Percentiles rank a stretch among this genome's conserved stretches.
phyloP scores from a whole-genome alignment of 2,888 invertebrate genomes.

The Nephrotoma appendiculata region DNA sequence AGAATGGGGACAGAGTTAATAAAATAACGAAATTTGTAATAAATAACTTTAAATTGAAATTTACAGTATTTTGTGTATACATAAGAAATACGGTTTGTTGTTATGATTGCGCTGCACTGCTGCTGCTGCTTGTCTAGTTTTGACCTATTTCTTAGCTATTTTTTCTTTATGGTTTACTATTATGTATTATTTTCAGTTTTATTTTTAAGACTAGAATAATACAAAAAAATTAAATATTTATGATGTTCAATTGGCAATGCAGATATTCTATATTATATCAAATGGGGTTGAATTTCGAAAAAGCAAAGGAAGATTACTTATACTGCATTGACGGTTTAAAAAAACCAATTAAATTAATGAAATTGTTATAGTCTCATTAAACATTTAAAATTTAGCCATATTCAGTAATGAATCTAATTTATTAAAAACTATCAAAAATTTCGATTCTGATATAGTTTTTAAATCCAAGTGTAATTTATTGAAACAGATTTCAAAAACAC shows the following conservation, averaged over 20 bases:
- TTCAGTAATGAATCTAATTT: too few relatives aligned
- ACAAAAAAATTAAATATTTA: not conserved
- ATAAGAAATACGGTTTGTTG: not conserved
- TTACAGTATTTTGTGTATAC: not conserved
- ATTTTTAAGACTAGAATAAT: not conserved
- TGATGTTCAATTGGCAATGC: not conserved
- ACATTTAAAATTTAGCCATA: too few relatives aligned
- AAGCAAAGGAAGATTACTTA: too few relatives aligned
- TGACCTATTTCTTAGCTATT: not conserved
- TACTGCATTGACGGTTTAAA: too few relatives aligned
- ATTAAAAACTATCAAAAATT: too few relatives aligned
- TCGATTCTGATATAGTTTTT: too few relatives aligned
- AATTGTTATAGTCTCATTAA: too few relatives aligned
- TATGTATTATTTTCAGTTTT: not conserved
- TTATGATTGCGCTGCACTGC: not conserved
- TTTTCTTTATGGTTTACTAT: not conserved
- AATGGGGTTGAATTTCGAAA: too few relatives aligned
- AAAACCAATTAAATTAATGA: too few relatives aligned
- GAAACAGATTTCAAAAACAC: too few relatives aligned
- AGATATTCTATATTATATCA: not conserved
- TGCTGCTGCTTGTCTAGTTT: not conserved
- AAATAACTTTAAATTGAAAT: not conserved
- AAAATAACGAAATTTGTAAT: not conserved
- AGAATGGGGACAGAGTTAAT: not conserved
- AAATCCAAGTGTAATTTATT: too few relatives aligned